These are phyloP conservation scores for Clarias batrachus DNA, from an alignment of 2,113 vertebrate genomes.

Conservation along the genomic window DNA sequence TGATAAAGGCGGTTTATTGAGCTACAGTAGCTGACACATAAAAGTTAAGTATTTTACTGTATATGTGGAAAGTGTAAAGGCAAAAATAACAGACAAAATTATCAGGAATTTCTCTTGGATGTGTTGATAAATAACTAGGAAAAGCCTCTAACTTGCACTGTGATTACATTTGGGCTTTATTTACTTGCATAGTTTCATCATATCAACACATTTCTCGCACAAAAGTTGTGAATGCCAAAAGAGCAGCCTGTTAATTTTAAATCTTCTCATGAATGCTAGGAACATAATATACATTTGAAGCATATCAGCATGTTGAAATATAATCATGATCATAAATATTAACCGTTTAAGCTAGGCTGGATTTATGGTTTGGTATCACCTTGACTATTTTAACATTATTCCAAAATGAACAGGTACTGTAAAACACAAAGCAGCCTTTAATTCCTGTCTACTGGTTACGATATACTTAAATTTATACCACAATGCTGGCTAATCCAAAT, in stretches of 20 bases:
- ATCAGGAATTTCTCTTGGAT: background rate
- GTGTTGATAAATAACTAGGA: background rate
- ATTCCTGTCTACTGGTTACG: background rate
- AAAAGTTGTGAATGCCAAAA: background rate
- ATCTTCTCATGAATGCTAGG: background rate
- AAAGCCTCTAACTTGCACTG: background rate
- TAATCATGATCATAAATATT: background rate
- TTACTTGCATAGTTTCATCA: background rate
- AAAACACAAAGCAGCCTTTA: background rate
- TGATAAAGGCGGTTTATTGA: background rate
- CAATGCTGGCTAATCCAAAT: background rate
- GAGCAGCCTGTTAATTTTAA: background rate
- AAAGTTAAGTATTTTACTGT: background rate
- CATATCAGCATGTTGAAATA: background rate
- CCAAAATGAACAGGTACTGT: background rate
- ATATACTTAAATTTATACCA: background rate
- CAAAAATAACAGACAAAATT: background rate
- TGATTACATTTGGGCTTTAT: background rate
- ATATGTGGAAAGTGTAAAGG: background rate
- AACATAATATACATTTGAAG: background rate
- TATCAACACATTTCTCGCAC: background rate
- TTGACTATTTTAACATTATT: background rate
- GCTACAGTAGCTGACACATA: background rate
- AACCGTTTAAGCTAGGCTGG: background rate
- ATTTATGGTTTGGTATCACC: background rate